These are phyloP conservation scores for Pheucticus melanocephalus DNA, from an alignment of 2,113 vertebrate genomes.

Conservation along the genomic window DNA sequence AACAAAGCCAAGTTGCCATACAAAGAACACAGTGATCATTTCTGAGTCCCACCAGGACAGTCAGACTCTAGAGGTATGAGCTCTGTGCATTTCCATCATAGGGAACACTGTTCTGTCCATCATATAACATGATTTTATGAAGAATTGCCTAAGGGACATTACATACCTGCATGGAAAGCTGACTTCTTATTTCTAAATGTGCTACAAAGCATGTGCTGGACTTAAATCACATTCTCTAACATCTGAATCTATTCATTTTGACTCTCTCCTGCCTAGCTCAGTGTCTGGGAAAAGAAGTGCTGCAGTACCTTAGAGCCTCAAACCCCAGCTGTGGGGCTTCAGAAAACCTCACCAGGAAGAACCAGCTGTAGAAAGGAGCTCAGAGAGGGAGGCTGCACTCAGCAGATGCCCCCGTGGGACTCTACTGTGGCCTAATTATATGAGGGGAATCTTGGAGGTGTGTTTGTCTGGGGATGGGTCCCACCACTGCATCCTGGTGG, in stretches of 20 bases:
- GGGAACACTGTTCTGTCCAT: not conserved
- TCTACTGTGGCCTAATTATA: not conserved
- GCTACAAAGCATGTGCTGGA: not conserved
- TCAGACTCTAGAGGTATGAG: not conserved
- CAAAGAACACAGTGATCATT: not conserved
- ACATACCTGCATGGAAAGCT: not conserved
- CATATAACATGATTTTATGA: not conserved
- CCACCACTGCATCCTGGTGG: not conserved
- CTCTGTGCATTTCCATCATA: not conserved
- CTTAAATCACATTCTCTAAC: not conserved
- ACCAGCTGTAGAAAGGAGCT: not conserved
- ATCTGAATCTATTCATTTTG: not conserved
- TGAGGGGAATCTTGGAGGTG: not conserved
- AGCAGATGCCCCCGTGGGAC: not conserved
- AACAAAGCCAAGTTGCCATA: not conserved
- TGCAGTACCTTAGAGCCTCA: not conserved
- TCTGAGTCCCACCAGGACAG: not conserved
- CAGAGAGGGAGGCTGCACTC: not conserved
- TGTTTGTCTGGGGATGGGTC: not conserved
- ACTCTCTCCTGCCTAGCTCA: not conserved
- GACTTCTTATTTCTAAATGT: not conserved
- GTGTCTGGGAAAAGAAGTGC: not conserved
- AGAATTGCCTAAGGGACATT: not conserved
- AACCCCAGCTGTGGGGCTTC: not conserved
- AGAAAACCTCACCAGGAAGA: not conserved